Base-by-base conservation (phyloP, 2,113 vertebrate species). In the Coreoperca whiteheadi region DNA sequence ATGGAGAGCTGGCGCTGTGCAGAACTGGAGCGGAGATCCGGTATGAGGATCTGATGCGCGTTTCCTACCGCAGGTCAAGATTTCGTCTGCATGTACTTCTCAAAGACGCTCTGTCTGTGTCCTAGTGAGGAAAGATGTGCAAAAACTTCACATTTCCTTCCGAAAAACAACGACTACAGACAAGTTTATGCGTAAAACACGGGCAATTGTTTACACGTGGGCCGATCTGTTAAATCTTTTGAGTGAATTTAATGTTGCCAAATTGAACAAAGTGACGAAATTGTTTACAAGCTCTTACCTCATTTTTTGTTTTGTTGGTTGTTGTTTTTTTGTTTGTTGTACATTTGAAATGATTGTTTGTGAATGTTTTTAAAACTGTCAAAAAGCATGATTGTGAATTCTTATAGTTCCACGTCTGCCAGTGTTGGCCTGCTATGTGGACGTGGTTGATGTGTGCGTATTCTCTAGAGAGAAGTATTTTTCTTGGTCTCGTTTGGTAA, bases 221-320 rank as follows among this genome's bases (percentile, higher is more conserved):
- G 70, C 79, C 56, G 79, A 81, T 69, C 34, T 83, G 66, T 90
- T 81, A 54, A 89, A 77, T 86, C 74, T 89, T 79, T 88, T 39
- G 70, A 91, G 74, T 92, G 82, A 77, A 80, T 89, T 81, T 64
- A 71, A 84, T 72, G 56, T 89, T 93, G 91, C 92, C 89, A 94
- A 93, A 83, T 93, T 90, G 84, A 91, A 91, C 89, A 89, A 91
- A 93, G 78, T 88, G 71, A 91, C 57, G 50, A 75, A 87, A 69
- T 94, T 95, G 95, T 95, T 95, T 95, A 95, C 95, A 95, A 83
- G 82, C 79, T 88, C 90, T 95, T 93, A 94, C 92, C 93, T 95
- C 91, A 90, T 89, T 51, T 85, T 90, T 89, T 82, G 46, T 63
- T 46, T 30, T 61, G 12, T 46, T 46, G 14, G 14, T 43, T 43